Evolutionary conservation across 2,113 vertebrate species (phyloP).

Genomic region (Epinephelus lanceolatus): DNA sequence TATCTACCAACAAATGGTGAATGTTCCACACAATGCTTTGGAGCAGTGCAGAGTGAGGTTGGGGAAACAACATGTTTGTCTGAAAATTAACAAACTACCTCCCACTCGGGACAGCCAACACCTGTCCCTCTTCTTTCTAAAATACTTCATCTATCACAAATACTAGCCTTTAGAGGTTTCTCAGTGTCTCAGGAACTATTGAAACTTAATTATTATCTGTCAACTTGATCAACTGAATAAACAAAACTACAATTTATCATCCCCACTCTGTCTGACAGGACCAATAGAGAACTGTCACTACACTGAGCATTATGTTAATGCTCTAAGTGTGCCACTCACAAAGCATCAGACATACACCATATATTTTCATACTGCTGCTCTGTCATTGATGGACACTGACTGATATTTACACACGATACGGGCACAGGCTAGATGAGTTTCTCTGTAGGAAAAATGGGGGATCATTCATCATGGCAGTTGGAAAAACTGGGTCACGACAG

Average conservation of each 20-base stretch:
- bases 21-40: too few relatives aligned
- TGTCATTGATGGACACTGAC: constrained; percentile 9
- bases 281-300: not conserved
- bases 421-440: not conserved
- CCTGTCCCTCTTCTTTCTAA: constrained; percentile 5
- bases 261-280: not conserved
- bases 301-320: not conserved
- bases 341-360: not conserved
- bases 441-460: not conserved
- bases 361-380: not conserved
- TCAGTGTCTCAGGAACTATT: not conserved
- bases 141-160: not conserved
- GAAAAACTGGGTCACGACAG: not conserved
- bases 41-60: too few relatives aligned
- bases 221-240: too few relatives aligned
- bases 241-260: not conserved
- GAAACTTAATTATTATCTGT: not conserved
- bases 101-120: constrained; percentile 39
- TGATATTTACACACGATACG: constrained; percentile 13
- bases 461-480: not conserved
- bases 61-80: too few relatives aligned
- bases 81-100: constrained; percentile 4
- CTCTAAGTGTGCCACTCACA: too few relatives aligned
- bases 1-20: too few relatives aligned
- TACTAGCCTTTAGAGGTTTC: not conserved